Percentiles rank a stretch among this genome's conserved stretches.
These are phyloP conservation scores for Peribatodes rhomboidaria DNA, from an alignment of 2,888 invertebrate species.

Conservation along the genomic window DNA sequence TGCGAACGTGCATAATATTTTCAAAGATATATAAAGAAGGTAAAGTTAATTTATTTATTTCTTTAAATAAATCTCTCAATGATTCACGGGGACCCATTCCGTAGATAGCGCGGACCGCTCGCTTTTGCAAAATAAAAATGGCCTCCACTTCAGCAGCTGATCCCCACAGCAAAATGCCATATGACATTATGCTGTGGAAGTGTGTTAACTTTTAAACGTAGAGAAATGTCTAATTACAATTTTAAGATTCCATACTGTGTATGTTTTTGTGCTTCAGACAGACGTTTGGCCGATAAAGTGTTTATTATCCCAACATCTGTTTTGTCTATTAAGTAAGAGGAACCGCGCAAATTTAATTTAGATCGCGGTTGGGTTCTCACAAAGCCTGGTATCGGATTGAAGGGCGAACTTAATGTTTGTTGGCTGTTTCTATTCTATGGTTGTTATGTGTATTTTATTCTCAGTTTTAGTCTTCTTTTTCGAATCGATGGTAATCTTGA, in stretches of 20 bases:
- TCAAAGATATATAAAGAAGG: no score
- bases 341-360: constrained; percentile 32
- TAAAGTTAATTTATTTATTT: no score
- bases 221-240: no score
- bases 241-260: constrained; percentile 19
- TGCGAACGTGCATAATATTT: no score
- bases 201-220: background rate
- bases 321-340: constrained; percentile 34
- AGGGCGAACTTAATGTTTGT: constrained; percentile 6
- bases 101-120: no score
- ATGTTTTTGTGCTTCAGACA: constrained; percentile 1
- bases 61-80: no score
- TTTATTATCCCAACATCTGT: constrained; percentile 37
- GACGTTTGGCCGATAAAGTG: constrained; percentile 40
- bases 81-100: no score
- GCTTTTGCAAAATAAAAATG: no score
- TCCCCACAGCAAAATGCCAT: no score
- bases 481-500: no score
- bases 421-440: background rate
- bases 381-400: background rate
- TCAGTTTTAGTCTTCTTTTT: background rate
- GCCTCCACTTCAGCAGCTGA: no score
- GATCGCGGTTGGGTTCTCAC: constrained; percentile 31
- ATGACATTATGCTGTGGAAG: no score
- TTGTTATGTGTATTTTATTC: background rate